Evolutionary conservation across 1,140 invertebrate genomes (phyloP).

Genomic region (Drosophila arizonae): DNA sequence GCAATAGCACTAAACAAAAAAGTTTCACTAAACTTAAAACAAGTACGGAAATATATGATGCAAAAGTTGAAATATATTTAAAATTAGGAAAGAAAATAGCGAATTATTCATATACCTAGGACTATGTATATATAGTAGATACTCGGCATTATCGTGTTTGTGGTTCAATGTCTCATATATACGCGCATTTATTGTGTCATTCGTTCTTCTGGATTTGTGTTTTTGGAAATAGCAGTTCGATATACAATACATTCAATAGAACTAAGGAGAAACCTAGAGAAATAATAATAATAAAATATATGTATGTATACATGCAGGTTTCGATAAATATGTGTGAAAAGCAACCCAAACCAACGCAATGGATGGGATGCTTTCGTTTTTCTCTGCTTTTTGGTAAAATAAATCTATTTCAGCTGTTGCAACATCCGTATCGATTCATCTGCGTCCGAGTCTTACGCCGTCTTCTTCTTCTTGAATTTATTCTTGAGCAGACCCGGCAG

Average conservation of each 20-base stretch:
- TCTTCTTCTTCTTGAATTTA: constrained; percentile 89
- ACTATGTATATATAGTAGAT: constrained; percentile 9
- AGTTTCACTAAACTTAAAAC: constrained; percentile 65
- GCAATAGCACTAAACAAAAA: constrained; percentile 76
- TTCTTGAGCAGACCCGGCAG: constrained; percentile 96
- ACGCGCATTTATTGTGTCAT: constrained; percentile 18
- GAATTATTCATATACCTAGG: constrained; percentile 1
- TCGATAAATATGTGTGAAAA: constrained; percentile 9
- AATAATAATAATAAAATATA: constrained; percentile 40
- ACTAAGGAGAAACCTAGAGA: constrained; percentile 35
- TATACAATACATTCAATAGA: constrained; percentile 16
- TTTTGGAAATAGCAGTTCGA: constrained; percentile 66
- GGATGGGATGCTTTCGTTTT: neutral
- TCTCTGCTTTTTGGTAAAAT: constrained; percentile 20
- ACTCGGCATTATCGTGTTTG: constrained; percentile 13
- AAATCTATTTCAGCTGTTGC: constrained; percentile 14
- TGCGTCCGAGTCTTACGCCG: constrained; percentile 41
- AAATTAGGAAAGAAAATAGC: constrained; percentile 27
- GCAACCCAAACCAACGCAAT: constrained; percentile 16
- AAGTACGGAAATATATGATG: constrained; percentile 64
- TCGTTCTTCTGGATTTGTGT: constrained; percentile 15
- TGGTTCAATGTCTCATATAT: constrained; percentile 4
- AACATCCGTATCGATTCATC: neutral
- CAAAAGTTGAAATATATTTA: constrained; percentile 46
- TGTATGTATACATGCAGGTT: constrained; percentile 14